A percentile compares a stretch with the other conserved stretches of the same genome.
phyloP scores from a whole-genome alignment of 2,113 vertebrate genomes.

The Oncorhynchus gorbuscha region DNA sequence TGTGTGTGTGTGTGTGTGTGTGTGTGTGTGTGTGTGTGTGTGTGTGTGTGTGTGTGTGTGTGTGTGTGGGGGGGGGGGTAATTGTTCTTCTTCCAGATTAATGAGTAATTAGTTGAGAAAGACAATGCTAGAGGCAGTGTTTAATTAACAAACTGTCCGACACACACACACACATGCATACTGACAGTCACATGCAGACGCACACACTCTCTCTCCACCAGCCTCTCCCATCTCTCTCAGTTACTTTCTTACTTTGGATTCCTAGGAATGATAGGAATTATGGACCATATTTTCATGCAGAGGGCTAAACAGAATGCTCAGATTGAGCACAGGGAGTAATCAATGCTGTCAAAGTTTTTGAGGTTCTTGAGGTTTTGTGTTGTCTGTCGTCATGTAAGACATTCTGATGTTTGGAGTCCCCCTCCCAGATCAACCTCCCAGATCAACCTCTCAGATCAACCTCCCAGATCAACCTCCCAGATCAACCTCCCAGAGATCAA shows the following conservation, averaged over 20 bases:
- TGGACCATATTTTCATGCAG: no score
- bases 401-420: background rate
- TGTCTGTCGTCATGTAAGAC: no score
- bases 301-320: no score
- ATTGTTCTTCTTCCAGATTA: conserved; percentile 22
- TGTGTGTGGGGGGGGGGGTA: background rate
- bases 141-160: background rate
- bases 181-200: background rate
- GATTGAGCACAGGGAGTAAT: background rate
- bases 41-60: background rate
- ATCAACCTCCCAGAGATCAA: background rate
- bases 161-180: background rate
- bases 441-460: background rate
- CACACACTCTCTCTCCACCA: no score
- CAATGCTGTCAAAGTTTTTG: background rate
- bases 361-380: background rate
- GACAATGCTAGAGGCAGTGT: conserved; percentile 5
- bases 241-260: background rate
- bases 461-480: background rate
- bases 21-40: background rate
- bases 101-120: background rate
- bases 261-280: no score
- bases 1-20: background rate
- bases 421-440: background rate
- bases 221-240: background rate